A percentile compares a stretch with the other conserved stretches of the same genome.
phyloP scores from a whole-genome alignment of 2,797 vertebrate genomes.

The Lutjanus campechanus region DNA sequence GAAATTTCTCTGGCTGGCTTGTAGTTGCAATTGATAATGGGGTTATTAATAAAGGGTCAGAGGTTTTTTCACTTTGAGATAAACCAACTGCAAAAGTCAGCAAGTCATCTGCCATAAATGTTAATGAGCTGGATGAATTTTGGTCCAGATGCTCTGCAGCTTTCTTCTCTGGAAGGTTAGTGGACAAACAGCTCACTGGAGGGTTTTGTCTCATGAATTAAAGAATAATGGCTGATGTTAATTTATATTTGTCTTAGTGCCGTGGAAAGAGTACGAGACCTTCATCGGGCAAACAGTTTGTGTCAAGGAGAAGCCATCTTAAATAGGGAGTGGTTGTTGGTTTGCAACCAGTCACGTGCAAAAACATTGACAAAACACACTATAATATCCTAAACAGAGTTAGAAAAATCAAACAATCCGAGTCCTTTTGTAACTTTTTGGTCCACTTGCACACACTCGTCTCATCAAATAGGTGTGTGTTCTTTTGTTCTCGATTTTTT shows the following conservation, averaged over 20 bases:
- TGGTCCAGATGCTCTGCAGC: constrained; percentile 15
- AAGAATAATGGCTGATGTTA: not conserved
- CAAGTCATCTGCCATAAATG: not conserved
- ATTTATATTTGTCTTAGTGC: not conserved
- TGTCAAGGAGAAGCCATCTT: too few species aligned
- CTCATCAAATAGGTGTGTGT: too few species aligned
- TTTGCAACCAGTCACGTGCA: too few species aligned
- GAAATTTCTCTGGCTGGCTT: not conserved
- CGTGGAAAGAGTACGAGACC: not conserved
- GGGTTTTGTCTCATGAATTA: not conserved
- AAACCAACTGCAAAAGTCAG: not conserved
- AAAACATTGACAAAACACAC: too few species aligned
- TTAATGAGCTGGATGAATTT: not conserved
- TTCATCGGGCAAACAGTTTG: too few species aligned
- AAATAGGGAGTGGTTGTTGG: too few species aligned
- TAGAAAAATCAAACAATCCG: too few species aligned
- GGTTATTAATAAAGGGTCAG: not conserved
- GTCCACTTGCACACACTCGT: too few species aligned
- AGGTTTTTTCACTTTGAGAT: not conserved
- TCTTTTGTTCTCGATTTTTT: too few species aligned
- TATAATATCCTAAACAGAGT: too few species aligned
- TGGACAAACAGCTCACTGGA: not conserved
- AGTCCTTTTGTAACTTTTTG: too few species aligned
- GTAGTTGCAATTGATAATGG: not conserved
- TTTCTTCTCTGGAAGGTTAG: not conserved